Evolutionary conservation across 1,140 invertebrate genomes (phyloP).

Genomic region (Drosophila watanabei): DNA sequence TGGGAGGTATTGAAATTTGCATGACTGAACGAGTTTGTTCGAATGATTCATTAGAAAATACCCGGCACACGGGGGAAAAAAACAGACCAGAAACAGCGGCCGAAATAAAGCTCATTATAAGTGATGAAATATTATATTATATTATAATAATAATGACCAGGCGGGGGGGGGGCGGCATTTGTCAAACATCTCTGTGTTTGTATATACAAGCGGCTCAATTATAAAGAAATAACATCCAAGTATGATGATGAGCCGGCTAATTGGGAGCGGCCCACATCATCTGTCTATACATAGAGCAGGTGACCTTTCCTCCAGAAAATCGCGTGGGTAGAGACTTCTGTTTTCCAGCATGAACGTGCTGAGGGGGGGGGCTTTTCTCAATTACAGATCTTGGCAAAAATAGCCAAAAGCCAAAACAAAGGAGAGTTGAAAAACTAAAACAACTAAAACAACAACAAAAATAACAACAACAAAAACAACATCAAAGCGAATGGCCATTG

Average conservation of each 20-base stretch:
- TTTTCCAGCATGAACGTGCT: slow-evolving; percentile 6
- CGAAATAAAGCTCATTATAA: slow-evolving; percentile 40
- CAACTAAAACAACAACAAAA: slow-evolving; percentile 57
- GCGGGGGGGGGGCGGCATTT: slow-evolving; percentile 41
- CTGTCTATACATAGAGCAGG: slow-evolving; percentile 65
- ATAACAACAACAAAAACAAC: slow-evolving; percentile 11
- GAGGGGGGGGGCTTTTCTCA: slow-evolving; percentile 51
- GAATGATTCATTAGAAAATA: slow-evolving; percentile 67
- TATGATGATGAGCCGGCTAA: slow-evolving; percentile 41
- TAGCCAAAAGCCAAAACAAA: slow-evolving; percentile 46
- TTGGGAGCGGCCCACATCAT: slow-evolving; percentile 58
- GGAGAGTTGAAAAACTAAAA: slow-evolving; percentile 1
- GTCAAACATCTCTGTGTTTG: slow-evolving; percentile 60
- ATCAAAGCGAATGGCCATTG: slow-evolving; percentile 59
- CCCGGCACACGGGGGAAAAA: slow-evolving; percentile 7
- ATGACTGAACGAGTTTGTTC: slow-evolving; percentile 32
- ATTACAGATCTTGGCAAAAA: slow-evolving; percentile 73
- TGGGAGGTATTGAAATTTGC: slow-evolving; percentile 42
- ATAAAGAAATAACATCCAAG: slow-evolving; percentile 61
- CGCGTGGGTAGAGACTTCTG: slow-evolving; percentile 35
- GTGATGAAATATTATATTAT: slow-evolving; percentile 45
- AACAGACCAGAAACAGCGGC: slow-evolving; percentile 1
- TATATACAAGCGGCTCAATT: slow-evolving; percentile 55
- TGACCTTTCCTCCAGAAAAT: slow-evolving; percentile 65
- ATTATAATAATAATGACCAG: slow-evolving; percentile 45